Percentiles rank a stretch among this genome's conserved stretches.
phyloP scores from a whole-genome alignment of 2,797 vertebrate genomes.

The Xenops minutus region DNA sequence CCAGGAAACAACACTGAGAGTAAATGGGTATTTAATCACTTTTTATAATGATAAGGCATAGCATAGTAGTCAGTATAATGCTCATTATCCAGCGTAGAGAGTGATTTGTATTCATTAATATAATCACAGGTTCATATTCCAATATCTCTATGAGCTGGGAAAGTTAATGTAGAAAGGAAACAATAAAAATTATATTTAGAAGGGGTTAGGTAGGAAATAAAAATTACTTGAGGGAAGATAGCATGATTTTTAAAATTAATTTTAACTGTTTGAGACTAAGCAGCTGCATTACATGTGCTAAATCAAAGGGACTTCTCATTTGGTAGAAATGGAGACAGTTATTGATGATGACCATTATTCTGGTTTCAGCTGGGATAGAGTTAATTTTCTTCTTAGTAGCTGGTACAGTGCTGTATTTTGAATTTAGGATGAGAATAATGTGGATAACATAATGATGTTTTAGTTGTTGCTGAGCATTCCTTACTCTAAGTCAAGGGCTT shows the following conservation, averaged over 20 bases:
- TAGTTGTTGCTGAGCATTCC: not conserved
- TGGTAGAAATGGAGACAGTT: not conserved
- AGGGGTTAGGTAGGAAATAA: not conserved
- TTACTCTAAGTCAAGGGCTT: not conserved
- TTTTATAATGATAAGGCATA: not conserved
- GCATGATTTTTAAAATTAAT: not conserved
- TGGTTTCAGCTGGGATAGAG: not conserved
- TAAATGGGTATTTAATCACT: constrained; percentile 19
- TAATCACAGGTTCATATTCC: not conserved
- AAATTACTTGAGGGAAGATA: not conserved
- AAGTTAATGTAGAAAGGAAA: not conserved
- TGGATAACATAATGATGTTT: not conserved
- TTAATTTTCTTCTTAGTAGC: not conserved
- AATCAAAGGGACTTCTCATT: not conserved
- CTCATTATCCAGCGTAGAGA: not conserved
- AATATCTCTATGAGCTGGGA: not conserved
- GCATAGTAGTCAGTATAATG: not conserved
- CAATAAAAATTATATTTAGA: not conserved
- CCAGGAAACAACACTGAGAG: not conserved
- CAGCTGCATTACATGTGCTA: not conserved
- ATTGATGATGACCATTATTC: not conserved
- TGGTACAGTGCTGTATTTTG: not conserved
- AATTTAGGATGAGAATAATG: not conserved
- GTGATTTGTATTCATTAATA: constrained; percentile 26
- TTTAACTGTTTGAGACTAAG: not conserved